A percentile compares a stretch with the other conserved stretches of the same genome.
Conservation (phyloP, 2,888 invertebrate genomes). For the Tryphoninae sp. region DNA sequence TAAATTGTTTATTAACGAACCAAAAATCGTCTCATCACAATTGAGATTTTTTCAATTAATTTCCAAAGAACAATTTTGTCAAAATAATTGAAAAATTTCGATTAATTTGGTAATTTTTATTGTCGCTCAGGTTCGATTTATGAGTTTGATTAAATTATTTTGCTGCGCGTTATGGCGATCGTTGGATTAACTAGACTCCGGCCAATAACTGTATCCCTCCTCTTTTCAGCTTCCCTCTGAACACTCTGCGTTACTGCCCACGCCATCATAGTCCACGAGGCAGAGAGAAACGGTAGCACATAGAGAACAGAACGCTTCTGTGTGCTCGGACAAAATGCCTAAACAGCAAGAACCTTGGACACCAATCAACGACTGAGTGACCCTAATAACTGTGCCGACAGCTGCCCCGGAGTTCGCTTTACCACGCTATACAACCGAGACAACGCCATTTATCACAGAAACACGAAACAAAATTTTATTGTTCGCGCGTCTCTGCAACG, state of each 20-base stretch:
- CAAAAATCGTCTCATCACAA: too few relatives aligned
- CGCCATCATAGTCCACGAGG: constrained; percentile 51
- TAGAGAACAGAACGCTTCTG: neutral
- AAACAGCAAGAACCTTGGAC: constrained; percentile 76
- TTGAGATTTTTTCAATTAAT: too few relatives aligned
- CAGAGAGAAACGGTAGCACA: constrained; percentile 13
- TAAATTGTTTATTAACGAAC: too few relatives aligned
- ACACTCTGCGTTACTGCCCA: constrained; percentile 68
- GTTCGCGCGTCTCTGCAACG: neutral
- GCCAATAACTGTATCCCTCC: too few relatives aligned
- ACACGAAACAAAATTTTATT: constrained; percentile 16
- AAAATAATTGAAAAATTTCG: too few relatives aligned
- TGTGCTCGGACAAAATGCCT: constrained; percentile 70
- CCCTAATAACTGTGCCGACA: constrained; percentile 74
- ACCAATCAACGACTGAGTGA: constrained; percentile 76
- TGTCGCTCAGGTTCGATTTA: too few relatives aligned
- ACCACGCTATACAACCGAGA: constrained; percentile 25
- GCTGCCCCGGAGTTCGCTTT: constrained; percentile 56
- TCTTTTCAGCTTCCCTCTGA: constrained; percentile 7
- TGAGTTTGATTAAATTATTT: too few relatives aligned
- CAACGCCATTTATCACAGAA: constrained; percentile 19
- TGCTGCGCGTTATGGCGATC: too few relatives aligned
- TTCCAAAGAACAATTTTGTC: too few relatives aligned
- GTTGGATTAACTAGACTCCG: too few relatives aligned
- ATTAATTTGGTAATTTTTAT: too few relatives aligned